phyloP scores from a whole-genome alignment of 1,140 invertebrate species.

The Drosophila lini region DNA sequence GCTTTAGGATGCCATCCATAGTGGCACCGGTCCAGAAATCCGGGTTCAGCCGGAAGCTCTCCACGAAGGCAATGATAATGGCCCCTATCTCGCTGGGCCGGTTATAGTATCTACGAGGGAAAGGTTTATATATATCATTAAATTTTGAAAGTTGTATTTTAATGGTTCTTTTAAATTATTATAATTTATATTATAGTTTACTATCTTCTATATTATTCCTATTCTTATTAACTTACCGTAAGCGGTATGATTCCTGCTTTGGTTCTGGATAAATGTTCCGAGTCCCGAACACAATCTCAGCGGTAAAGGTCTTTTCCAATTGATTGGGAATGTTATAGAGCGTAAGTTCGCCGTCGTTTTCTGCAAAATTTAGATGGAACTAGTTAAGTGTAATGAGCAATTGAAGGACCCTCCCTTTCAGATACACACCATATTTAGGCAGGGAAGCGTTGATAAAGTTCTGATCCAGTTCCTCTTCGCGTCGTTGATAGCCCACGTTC shows the following conservation, averaged over 20 bases:
- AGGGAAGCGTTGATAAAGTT: conserved; percentile 61
- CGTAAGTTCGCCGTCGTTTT: conserved; percentile 61
- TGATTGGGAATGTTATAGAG: conserved; percentile 74
- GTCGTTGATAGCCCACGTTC: conserved; percentile 65
- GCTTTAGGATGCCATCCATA: conserved; percentile 70
- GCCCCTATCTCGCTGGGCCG: conserved; percentile 71
- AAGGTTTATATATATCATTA: no score
- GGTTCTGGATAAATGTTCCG: conserved; percentile 64
- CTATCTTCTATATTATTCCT: background rate
- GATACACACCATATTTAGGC: conserved; percentile 68
- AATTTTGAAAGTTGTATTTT: background rate
- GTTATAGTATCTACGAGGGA: conserved; percentile 43
- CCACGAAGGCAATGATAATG: conserved; percentile 74
- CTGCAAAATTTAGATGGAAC: conserved; percentile 40
- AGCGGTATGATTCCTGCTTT: conserved; percentile 18
- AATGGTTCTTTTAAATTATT: background rate
- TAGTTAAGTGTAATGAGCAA: conserved; percentile 15
- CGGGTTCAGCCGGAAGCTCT: conserved; percentile 74
- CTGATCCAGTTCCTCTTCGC: conserved; percentile 66
- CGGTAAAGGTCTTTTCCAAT: conserved; percentile 70
- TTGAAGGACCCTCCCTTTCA: no score
- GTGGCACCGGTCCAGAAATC: conserved; percentile 78
- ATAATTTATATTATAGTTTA: no score
- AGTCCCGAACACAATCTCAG: conserved; percentile 74
- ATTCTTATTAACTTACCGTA: background rate